Evolutionary conservation across 2,113 vertebrate genomes (phyloP), one percentile per base, ranked within the genome.

Genomic region (Odocoileus virginianus): DNA sequence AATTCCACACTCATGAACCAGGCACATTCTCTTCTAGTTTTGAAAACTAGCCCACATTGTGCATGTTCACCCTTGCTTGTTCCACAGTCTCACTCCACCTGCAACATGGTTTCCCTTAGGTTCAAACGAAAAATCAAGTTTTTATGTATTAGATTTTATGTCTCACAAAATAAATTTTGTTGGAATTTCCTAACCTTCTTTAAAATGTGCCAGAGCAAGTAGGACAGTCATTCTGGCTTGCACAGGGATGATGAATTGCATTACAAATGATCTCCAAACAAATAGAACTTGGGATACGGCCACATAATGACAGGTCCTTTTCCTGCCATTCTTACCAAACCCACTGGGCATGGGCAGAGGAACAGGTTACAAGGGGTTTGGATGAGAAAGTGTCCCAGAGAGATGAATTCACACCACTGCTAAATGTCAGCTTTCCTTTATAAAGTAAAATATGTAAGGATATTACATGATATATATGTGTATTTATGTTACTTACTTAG

Each of bases 111-210:
- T 91, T 87, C 61, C 27, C 11, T 64, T 89, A 52, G 17, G 45
- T 87, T 74, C 79, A 89, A 96, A 91, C 16, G 17, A 54, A 90
- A 93, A 92, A 36, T 81, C 76, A 91, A 88, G 43, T 17, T 94
- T 71, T 79, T 16, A 58, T 19, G 61, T 21, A 67, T 52, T 85
- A 76, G 87, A 64, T 61, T 86, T 64, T 78, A 33, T 50, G 36
- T 71, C 25, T 83, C 61, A 87, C 33, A 74, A 61, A 79, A 85
- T 92, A 25, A 82, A 92, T 30, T 92, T 96, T 58, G 11, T 52
- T 84, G 67, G 79, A 78, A 40, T 89, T 91, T 89, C 87, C 71
- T 87, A 67, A 92, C 16, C 7, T 92, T 78, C 54, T 90, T 90
- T 45, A 84, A 97, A 90, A 8, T 25, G 40, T 2, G 45, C 43